A percentile compares a stretch with the other conserved stretches of the same genome.
Evolutionary conservation across 2,888 invertebrate genomes (phyloP).

Genomic region (Augiades crinisus): DNA sequence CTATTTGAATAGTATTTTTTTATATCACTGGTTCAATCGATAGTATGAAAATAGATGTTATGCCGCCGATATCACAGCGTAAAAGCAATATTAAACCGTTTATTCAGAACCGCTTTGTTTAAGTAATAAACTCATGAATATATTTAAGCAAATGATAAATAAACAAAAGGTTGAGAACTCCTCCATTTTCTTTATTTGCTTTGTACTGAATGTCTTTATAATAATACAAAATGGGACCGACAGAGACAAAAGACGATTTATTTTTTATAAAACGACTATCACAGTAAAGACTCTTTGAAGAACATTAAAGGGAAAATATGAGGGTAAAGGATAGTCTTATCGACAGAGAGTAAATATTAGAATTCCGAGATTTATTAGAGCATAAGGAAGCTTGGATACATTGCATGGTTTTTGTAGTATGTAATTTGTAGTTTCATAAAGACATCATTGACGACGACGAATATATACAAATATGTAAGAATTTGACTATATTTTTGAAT

Average conservation of each 20-base stretch:
- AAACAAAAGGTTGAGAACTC: conserved; percentile 4
- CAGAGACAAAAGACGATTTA: conserved; percentile 7
- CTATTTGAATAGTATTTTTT: too few species aligned
- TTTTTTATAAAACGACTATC: conserved; percentile 4
- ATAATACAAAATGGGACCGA: not conserved
- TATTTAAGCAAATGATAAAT: conserved; percentile 16
- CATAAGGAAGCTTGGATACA: too few species aligned
- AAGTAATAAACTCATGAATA: conserved; percentile 6
- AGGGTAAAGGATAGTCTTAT: not conserved
- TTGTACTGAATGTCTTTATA: conserved; percentile 10
- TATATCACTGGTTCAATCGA: too few species aligned
- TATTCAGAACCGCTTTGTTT: conserved; percentile 6
- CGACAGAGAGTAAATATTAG: not conserved
- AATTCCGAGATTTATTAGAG: too few species aligned
- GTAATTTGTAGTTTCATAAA: too few species aligned
- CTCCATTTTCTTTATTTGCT: conserved; percentile 15
- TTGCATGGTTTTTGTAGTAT: too few species aligned
- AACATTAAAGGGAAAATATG: not conserved
- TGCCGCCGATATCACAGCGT: not conserved
- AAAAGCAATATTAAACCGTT: conserved; percentile 6
- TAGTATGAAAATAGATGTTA: not conserved
- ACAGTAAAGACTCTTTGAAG: not conserved
- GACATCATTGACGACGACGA: too few species aligned
- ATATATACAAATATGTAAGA: too few species aligned
- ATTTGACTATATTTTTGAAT: too few species aligned